Base-by-base conservation (phyloP, 2,888 invertebrate species). In the Minunthozetes semirufus region DNA sequence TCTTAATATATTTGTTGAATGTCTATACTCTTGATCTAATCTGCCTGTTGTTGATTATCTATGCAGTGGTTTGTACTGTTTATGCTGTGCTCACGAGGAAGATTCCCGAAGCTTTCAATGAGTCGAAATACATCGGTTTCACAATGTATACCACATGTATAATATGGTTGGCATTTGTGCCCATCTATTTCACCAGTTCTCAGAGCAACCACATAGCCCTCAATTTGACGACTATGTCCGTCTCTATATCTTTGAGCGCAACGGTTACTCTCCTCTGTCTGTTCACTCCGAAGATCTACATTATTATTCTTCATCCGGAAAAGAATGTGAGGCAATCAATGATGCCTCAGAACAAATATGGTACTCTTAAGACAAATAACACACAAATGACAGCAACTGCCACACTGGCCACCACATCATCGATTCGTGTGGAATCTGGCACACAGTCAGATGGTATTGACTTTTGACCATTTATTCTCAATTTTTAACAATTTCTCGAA, bases 121-220 rank as follows among this genome's bases (percentile, higher is more conserved):
- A 84, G 77, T 83, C 82, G 33, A 83, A 84, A 76, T 82, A 83
- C 78, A 83, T 84, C 48, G 84, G 84, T 42, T 82, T 84, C 76
- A 94, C 94, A 80, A 95, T 95, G 85, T 94, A 95, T 85, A 95
- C 95, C 80, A 96, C 95, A 1, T 94, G 91, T 76, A 92, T 85
- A 77, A 84, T 83, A 73, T 85, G 82, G 84, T 79, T 84, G 73
- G 84, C 83, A 5, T 84, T 85, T 77, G 83, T 85, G 33, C 83
- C 84, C 53, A 83, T 84, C 82, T 93, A 94, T 84, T 93, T 84
- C 76, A 83, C 82, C 59, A 84, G 84, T 17, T 56, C 70, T 22
- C 68, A 74, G 42, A 70, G 74, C 29, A 80, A 81, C 75, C 82
- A 83, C 76, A 82, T 94, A 78, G 91, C 93, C 15, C 86, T 96